phyloP scores from a whole-genome alignment of 2,113 vertebrate species.

The Ictalurus furcatus region DNA sequence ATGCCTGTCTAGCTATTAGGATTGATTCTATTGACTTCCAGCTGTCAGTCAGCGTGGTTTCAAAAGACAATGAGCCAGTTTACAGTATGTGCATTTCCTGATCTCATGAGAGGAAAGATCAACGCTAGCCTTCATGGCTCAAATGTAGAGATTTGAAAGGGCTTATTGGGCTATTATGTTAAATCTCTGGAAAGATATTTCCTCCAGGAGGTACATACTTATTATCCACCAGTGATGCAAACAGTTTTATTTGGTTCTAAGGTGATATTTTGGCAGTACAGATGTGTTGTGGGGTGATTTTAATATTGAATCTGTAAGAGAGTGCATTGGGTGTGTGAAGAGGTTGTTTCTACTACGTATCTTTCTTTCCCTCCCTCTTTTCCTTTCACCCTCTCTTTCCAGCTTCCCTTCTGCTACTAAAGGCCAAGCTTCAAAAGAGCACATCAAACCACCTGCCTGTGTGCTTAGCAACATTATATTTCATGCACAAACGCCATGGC shows the following conservation, averaged over 20 bases:
- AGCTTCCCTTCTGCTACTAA: constrained; percentile 47
- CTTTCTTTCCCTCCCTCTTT: constrained; percentile 20
- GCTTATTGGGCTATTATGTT: constrained; percentile 10
- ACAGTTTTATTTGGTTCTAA: neutral
- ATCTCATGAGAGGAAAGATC: constrained; percentile 9
- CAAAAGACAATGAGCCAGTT: constrained; percentile 60
- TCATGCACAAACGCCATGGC: constrained; percentile 63
- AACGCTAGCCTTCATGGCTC: neutral
- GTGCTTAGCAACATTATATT: constrained; percentile 62
- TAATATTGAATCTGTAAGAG: constrained; percentile 26
- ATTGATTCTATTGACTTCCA: constrained; percentile 68
- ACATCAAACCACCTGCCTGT: constrained; percentile 58
- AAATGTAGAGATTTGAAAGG: neutral
- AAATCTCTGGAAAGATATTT: constrained; percentile 2
- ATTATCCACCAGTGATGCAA: constrained; percentile 3
- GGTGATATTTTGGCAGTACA: neutral
- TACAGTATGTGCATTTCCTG: constrained; percentile 34
- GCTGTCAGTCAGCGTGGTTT: constrained; percentile 54
- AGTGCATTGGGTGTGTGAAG: constrained; percentile 5
- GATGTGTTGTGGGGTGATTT: neutral
- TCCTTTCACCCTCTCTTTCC: constrained; percentile 23
- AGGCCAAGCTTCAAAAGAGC: constrained; percentile 56
- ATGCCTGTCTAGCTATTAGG: constrained; percentile 66
- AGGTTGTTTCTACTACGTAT: neutral
- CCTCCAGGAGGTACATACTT: neutral